A percentile compares a stretch with the other conserved stretches of the same genome.
Evolutionary conservation across 53 echinoderm and acorn worm species (phyloP).

Genomic region (Echinometra lucunter): DNA sequence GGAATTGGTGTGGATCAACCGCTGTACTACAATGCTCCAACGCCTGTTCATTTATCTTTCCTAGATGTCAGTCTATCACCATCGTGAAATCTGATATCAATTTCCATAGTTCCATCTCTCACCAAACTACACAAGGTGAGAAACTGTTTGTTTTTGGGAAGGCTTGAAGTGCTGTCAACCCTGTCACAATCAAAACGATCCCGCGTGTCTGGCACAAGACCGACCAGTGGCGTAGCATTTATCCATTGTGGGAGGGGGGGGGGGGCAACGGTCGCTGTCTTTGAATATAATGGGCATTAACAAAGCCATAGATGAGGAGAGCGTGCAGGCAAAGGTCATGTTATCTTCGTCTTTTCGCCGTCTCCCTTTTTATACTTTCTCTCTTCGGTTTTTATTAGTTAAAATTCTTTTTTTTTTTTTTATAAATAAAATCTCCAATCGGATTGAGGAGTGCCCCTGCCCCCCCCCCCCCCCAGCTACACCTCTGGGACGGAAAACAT

Average conservation of each 20-base stretch:
- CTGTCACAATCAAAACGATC: not conserved
- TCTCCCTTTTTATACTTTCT: too few relatives aligned
- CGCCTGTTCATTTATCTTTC: not conserved
- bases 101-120: not conserved
- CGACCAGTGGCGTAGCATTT: not conserved
- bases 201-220: not conserved
- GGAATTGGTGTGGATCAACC: too few relatives aligned
- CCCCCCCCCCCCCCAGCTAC: not conserved
- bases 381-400: too few relatives aligned
- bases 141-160: constrained; percentile 33
- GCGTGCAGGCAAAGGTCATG: too few relatives aligned
- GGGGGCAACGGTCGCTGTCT: not conserved
- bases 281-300: too few relatives aligned
- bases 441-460: too few relatives aligned
- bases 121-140: not conserved
- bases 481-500: not conserved
- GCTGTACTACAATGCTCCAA: too few relatives aligned
- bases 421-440: too few relatives aligned
- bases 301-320: too few relatives aligned
- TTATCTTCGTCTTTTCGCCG: too few relatives aligned
- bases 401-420: too few relatives aligned
- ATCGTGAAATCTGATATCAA: not conserved
- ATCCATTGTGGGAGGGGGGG: not conserved
- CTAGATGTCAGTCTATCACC: not conserved
- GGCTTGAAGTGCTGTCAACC: constrained; percentile 25